These are phyloP conservation scores for Ramazzottius varieornatus DNA, from an alignment of 2,888 invertebrate species.

Conservation along the genomic window DNA sequence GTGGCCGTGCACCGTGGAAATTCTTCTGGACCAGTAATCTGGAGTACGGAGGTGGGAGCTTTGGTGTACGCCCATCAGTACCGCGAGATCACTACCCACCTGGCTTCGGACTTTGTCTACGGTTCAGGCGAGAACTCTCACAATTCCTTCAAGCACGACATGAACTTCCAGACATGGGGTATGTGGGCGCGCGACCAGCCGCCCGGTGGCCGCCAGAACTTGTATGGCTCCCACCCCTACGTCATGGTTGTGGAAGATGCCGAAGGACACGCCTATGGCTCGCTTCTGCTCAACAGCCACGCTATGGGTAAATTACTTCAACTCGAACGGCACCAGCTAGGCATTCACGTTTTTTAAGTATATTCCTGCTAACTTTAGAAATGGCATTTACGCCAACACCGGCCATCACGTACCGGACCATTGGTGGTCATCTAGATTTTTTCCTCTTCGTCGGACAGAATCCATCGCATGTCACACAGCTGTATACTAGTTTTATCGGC, in stretches of 20 bases:
- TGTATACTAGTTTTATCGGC: conserved; percentile 13
- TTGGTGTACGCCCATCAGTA: conserved; percentile 25
- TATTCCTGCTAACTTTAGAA: conserved; percentile 17
- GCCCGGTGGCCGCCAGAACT: conserved; percentile 24
- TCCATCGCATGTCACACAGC: conserved; percentile 14
- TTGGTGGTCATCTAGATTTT: conserved; percentile 18
- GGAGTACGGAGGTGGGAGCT: too few relatives aligned
- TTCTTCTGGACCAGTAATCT: too few relatives aligned
- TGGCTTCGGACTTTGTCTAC: conserved; percentile 22
- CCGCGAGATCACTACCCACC: conserved; percentile 21
- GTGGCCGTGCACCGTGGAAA: too few relatives aligned
- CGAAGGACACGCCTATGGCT: conserved; percentile 16
- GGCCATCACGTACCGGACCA: conserved; percentile 18
- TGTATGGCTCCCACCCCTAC: conserved; percentile 36
- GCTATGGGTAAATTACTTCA: conserved; percentile 10
- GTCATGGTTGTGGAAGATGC: conserved; percentile 9
- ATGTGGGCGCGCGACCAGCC: conserved; percentile 20
- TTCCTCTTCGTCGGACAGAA: conserved; percentile 18
- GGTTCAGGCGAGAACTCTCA: conserved; percentile 26
- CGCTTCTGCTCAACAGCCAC: conserved; percentile 9
- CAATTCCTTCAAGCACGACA: conserved; percentile 18
- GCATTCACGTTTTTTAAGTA: neutral
- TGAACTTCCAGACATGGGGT: conserved; percentile 20
- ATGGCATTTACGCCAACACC: conserved; percentile 27
- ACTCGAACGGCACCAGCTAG: neutral